Base-by-base conservation (phyloP, 1,140 invertebrate species). In the Drosophila arawakana region DNA sequence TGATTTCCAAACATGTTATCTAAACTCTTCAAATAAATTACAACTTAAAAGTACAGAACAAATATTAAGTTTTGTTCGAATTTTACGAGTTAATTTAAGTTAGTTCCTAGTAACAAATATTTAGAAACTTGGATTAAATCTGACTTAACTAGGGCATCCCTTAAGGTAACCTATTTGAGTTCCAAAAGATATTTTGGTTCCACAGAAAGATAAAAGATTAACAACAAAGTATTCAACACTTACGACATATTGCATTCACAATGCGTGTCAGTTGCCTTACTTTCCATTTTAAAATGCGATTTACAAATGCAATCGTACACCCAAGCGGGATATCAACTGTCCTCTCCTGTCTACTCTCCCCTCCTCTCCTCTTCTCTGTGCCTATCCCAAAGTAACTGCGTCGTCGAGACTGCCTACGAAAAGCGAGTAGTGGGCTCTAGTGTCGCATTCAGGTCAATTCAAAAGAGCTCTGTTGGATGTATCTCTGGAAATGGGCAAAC, bases 271-370 rank as follows among this genome's bases (percentile, higher is more conserved):
- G 71, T 44, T 44, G 52, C 13, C n/a, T 57, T 69, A 72, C 72
- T 72, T 82, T 81, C 70, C 25, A 49, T 54, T 68, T 74, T 50
- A 59, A 66, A 46, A 70, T 30, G 44, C 52, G 47, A 61, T 61
- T 80, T 68, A 18, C 71, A 43, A 34, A 59, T 72, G 71, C 67
- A 78, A 88, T 76, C 72, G 66, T 65, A 86, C 63, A 76, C 76
- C 72, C 41, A n/a, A 35, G 41, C 46, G 49, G 34, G 71, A 54
- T 71, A 88, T 88, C 83, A 68, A 54, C 58, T 76, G 61, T 75
- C 76, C 54, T 73, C 52, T 47, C 60, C 57, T 15, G 15, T 39
- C 18, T 30, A 30, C 25, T 30, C 25, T 30, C 4, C 25, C 3
- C 25, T 30, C 3, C 25, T 30, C 25, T 30, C 3, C 25, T 5